These are phyloP conservation scores for Melikaiella ostensackeni DNA, from an alignment of 2,888 invertebrate species.

Conservation along the genomic window DNA sequence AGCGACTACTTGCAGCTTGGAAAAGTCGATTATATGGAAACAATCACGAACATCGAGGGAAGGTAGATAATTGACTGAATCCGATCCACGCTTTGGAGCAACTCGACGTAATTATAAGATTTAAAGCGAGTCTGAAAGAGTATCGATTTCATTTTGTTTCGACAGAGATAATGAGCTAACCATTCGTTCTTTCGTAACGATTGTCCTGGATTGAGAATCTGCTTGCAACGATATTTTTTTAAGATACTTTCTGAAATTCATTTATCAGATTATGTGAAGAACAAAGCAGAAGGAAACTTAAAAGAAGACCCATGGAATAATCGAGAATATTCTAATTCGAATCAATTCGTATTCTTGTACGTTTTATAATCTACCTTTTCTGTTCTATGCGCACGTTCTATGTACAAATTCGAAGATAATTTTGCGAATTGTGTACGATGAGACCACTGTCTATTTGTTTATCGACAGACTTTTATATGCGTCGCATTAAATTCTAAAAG, in stretches of 20 bases:
- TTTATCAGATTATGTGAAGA: background rate
- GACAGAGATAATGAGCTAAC: background rate
- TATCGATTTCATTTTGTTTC: conserved; percentile 14
- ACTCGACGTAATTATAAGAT: background rate
- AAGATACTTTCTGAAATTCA: background rate
- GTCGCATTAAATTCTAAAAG: background rate
- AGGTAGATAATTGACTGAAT: background rate
- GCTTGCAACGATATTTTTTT: background rate
- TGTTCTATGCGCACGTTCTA: background rate
- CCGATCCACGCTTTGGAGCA: background rate
- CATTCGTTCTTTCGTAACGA: background rate
- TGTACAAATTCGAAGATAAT: background rate
- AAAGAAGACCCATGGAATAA: background rate
- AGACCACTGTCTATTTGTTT: background rate
- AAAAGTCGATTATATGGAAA: background rate
- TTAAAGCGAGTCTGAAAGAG: background rate
- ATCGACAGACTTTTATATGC: background rate
- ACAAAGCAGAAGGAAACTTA: background rate
- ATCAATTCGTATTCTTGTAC: background rate
- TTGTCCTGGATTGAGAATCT: background rate
- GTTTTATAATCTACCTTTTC: background rate
- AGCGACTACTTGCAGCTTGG: background rate
- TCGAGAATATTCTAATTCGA: background rate
- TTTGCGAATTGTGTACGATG: background rate
- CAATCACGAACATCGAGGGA: background rate